phyloP scores from a whole-genome alignment of 2,113 vertebrate genomes.

The human region GRCh38 chr2:45453501-45454000 shows the following conservation, averaged over 20 bases:
- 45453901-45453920: not conserved
- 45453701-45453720: constrained; percentile 28
- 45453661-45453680: not conserved
- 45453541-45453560: constrained; percentile 11
- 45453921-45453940: not conserved
- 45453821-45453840: constrained; percentile 12
- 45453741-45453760: constrained; percentile 41
- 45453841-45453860: constrained; percentile 17
- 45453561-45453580: not conserved
- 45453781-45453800: not conserved
- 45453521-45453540: constrained; percentile 12
- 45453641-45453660: constrained; percentile 23
- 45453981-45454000: not conserved
- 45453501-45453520: not conserved
- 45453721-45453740: not conserved
- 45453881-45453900: not conserved
- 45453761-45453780: not conserved
- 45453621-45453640: constrained; percentile 12
- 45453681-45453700: not conserved
- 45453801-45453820: not conserved
- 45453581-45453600: not conserved
- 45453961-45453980: constrained; percentile 5
- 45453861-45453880: not conserved
- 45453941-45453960: not conserved
- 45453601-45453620: constrained; percentile 18